A percentile compares a stretch with the other conserved stretches of the same genome.
phyloP scores from a whole-genome alignment of 2,113 vertebrate genomes.

The Merops nubicus region DNA sequence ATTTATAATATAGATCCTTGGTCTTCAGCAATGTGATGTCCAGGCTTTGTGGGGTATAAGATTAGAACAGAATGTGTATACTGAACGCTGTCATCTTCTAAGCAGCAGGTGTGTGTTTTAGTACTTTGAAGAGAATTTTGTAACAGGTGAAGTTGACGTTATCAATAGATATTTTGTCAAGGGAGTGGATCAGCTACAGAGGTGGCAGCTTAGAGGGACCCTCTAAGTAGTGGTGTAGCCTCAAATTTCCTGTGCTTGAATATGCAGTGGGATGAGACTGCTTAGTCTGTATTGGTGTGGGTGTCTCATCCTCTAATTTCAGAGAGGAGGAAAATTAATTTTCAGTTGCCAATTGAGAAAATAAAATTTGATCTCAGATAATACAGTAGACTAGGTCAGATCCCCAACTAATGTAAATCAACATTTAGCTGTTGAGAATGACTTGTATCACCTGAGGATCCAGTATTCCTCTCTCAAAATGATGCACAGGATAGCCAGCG shows the following conservation, averaged over 20 bases:
- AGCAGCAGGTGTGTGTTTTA: neutral
- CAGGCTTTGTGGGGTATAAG: conserved; percentile 10
- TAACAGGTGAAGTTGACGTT: neutral
- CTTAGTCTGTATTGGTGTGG: neutral
- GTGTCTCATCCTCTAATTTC: neutral
- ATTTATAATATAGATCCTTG: neutral
- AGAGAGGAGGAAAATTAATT: neutral
- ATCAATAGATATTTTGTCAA: neutral
- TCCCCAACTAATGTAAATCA: neutral
- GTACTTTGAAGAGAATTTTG: neutral
- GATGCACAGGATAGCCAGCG: neutral
- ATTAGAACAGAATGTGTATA: neutral
- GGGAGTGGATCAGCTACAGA: neutral
- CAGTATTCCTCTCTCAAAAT: neutral
- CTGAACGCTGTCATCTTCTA: conserved; percentile 11
- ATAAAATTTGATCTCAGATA: neutral
- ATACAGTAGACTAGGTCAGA: neutral
- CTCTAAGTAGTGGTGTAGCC: too few relatives aligned
- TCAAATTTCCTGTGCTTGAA: neutral
- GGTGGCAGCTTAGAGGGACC: neutral
- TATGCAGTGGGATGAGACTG: neutral
- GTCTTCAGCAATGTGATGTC: neutral
- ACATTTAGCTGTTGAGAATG: neutral
- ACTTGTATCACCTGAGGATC: neutral
- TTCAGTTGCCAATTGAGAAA: neutral